phyloP scores from a whole-genome alignment of 1,140 invertebrate genomes.

The Philaenus spumarius region DNA sequence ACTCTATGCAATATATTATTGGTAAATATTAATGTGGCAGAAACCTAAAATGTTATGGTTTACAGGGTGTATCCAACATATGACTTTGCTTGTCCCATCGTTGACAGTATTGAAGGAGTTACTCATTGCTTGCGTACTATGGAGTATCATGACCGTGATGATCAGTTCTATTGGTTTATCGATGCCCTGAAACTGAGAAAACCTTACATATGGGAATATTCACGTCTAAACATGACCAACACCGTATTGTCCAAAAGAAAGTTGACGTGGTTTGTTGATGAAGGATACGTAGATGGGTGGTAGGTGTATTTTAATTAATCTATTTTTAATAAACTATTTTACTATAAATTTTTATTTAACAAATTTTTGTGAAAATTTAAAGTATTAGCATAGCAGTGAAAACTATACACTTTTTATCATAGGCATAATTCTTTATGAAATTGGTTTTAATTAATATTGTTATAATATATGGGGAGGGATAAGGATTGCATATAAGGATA shows the following conservation, averaged over 20 bases:
- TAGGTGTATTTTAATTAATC: slow-evolving; percentile 39
- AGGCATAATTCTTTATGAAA: no score
- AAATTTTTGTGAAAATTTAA: no score
- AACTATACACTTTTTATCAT: no score
- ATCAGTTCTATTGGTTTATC: slow-evolving; percentile 96
- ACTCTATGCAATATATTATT: no score
- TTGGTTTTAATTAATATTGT: no score
- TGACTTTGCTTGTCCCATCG: slow-evolving; percentile 99
- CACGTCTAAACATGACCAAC: slow-evolving; percentile 91
- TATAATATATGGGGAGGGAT: no score
- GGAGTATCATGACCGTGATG: slow-evolving; percentile 97
- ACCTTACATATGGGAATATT: slow-evolving; percentile 93
- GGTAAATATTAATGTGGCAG: no score
- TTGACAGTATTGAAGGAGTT: slow-evolving; percentile 94
- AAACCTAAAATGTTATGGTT: no score
- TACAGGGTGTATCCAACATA: slow-evolving; percentile 97
- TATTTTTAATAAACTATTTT: not conserved
- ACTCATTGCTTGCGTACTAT: slow-evolving; percentile 97
- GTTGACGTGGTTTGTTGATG: slow-evolving; percentile 94
- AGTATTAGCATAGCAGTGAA: no score
- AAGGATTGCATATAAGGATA: no score
- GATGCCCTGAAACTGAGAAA: slow-evolving; percentile 79
- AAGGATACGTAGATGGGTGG: slow-evolving; percentile 94
- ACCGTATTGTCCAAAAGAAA: slow-evolving; percentile 97
- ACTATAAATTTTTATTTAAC: no score